Evolutionary conservation across 2,797 vertebrate species (phyloP), one percentile per base, ranked within the genome.

Genomic region (Sphenopsis melanotis): DNA sequence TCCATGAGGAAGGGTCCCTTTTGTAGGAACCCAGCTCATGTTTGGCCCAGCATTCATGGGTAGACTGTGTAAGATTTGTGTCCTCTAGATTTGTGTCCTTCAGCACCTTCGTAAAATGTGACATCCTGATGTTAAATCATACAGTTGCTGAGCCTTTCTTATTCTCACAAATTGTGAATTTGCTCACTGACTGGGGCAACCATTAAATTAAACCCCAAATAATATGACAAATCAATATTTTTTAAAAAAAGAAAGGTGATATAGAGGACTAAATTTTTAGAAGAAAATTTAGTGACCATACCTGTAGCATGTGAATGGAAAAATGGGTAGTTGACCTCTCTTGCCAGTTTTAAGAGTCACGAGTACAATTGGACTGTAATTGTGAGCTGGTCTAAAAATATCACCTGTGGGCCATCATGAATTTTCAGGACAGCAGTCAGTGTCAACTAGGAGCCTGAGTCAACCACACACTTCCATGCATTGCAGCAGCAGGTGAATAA

Each of bases 371-470:
- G 63, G 21, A 65, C 36, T 2, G 2, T 22, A 56, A 39, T 20
- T 72, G 17, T 65, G 42, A 92, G 42, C 42, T 76, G 36, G 81
- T 85, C 44, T 50, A 60, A 85, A 95, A 91, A 75, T 61, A 55
- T 2, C 56, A 69, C n/a, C 34, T 57, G 7, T 9, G 7, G 34
- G 70, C 32, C 30, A 65, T 13, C 0, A 0, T 42, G 39, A 70
- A 27, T 66, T 84, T 70, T 70, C 41, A 87, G 30, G 59, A 56
- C n/a, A 61, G 32, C 10, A 30, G 32, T 61, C 74, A 36, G 1
- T 66, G 52, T 49, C 64, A 93, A 1, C 39, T 53, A 32, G 17
- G 20, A 83, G 32, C 36, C 74, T 1, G 1, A 74, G 59, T 64
- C 49, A 87, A 56, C 10, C 12, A 47, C 23, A 76, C 18, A 30